Base-by-base conservation (phyloP, 1,140 invertebrate species). In the Micrasema longulum region DNA sequence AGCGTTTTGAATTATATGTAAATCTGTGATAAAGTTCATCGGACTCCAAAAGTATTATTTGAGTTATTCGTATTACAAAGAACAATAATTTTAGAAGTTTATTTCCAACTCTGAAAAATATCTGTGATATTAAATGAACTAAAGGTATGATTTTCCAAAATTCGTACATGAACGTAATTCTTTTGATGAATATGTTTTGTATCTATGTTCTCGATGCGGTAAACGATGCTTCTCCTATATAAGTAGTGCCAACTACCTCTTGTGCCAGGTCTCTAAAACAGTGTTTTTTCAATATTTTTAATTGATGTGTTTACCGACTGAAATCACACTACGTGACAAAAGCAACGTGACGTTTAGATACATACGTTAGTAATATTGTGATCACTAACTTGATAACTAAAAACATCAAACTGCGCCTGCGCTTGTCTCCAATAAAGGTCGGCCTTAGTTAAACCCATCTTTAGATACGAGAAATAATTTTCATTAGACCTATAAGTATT, bases 301-400 rank as follows among this genome's bases (percentile, higher is more conserved):
- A 26, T 47, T 48, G 43, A 23, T 11, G 10, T 64, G 62, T 47
- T 64, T 31, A 47, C 47, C 50, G 64, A 35, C 64, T 36, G 48
- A 66, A 55, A 53, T 55, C 38, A 57, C 38, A 43, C 53, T 69
- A 69, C 67, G 67, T 69, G 67, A 69, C 67, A 43, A 62, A 53
- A 38, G 31, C 41, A 69, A 69, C 67, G 67, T 31, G 9, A 64
- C 2, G 14, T n/a, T 64, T 47, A 12, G 26, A 4, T 31, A 31
- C 26, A 31, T 31, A 31, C 26, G 26, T 31, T 31, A 2, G 26
- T 31, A 31, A 31, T 31, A 7, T n/a, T n/a, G 7, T 31, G 26
- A 31, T 31, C 26, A 31, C 26, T 2, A 31, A 31, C n/a, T n/a
- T 31, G 7, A 31, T 31, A 31, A 7, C 3, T 4, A 31, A 7